Base-by-base conservation (phyloP, 2,113 vertebrate genomes). In the Podarcis muralis region DNA sequence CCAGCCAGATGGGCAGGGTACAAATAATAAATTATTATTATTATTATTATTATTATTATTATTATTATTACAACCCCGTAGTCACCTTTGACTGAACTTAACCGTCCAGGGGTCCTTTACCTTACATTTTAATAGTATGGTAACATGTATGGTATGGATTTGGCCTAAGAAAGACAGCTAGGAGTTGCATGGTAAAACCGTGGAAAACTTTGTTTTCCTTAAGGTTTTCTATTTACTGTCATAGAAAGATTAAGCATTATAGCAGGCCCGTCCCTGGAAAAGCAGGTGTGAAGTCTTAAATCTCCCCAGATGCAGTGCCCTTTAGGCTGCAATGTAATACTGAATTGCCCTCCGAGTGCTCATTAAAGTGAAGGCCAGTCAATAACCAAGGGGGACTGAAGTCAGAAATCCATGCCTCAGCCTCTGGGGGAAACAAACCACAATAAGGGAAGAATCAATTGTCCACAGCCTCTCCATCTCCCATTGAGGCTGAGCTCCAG, bases 351-450 rank as follows among this genome's bases (percentile, higher is more conserved):
- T 90, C 91, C 0, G 3, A 90, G 80, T 0, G 1, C 80, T 87
- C 88, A 0, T 86, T 84, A 92, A 69, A 3, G 23, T 18, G 88
- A 92, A 90, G 69, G 77, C 79, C 6, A 0, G 81, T 0, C 1
- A 87, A 81, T 65, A 90, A 90, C 66, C 40, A 59, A 74, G 84
- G 86, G 90, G 88, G 6, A 62, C 48, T 22, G 40, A 83, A 76
- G 84, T 88, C 88, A 82, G 92, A 92, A 94, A 92, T 91, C 84
- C 86, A 57, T 18, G 4, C 65, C 0, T 0, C 62, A 92, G 68
- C 57, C 81, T 86, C 78, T 22, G 1, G 85, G 88, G 88, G 43
- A 74, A 87, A 81, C 71, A 91, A 84, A 77, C 35, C 25, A 76
- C 62, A 78, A 78, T 82, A 81, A 90, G 86, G 27, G 81, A 89